These are phyloP conservation scores for Emmelina monodactyla DNA, from an alignment of 2,888 invertebrate species.

Conservation along the genomic window DNA sequence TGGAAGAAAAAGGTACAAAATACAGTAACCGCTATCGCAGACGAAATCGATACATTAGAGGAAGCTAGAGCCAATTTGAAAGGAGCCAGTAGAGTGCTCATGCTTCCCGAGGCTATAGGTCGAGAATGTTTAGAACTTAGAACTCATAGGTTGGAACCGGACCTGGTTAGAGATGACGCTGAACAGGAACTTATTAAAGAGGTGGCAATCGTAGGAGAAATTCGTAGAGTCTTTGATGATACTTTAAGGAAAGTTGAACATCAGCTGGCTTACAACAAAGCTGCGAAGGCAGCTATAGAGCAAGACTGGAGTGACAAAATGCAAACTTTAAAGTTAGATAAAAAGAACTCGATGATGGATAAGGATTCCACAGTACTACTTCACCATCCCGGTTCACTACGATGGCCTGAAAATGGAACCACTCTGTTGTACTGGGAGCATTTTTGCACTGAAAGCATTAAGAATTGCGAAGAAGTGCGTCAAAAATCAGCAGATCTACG, in stretches of 20 bases:
- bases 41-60: constrained; percentile 73
- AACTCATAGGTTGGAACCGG: constrained; percentile 74
- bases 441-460: constrained; percentile 78
- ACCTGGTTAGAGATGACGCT: constrained; percentile 79
- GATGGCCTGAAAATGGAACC: constrained; percentile 78
- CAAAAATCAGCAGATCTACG: constrained; percentile 75
- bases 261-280: constrained; percentile 76
- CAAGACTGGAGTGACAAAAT: constrained; percentile 91
- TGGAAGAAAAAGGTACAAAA: constrained; percentile 76
- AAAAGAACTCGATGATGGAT: constrained; percentile 69
- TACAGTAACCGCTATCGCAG: constrained; percentile 67
- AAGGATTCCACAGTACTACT: constrained; percentile 72
- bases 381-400: constrained; percentile 80
- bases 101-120: constrained; percentile 75
- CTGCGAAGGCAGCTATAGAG: constrained; percentile 81
- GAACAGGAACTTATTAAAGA: constrained; percentile 83
- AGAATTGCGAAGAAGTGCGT: constrained; percentile 77
- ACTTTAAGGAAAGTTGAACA: constrained; percentile 72
- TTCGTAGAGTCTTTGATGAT: constrained; percentile 67
- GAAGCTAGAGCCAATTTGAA: constrained; percentile 70
- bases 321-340: constrained; percentile 76
- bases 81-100: constrained; percentile 71
- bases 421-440: constrained; percentile 81
- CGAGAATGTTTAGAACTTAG: constrained; percentile 77
- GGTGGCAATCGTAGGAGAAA: constrained; percentile 76